Conservation (phyloP, 1,140 invertebrate species). For the Andricus grossulariae region DNA sequence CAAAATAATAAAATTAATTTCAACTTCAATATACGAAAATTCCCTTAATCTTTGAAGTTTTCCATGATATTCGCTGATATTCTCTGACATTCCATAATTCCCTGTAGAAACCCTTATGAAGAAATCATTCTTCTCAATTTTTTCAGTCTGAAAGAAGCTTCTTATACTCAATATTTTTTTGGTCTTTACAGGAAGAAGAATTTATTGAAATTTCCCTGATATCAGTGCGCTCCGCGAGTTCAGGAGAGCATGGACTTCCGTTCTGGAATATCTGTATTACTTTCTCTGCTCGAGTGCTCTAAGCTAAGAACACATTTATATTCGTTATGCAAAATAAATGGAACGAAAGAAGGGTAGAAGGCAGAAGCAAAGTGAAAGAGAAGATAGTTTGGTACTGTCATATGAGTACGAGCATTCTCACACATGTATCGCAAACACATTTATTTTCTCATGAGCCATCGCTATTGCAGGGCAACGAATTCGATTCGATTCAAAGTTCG, state of each 20-base stretch:
- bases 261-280: slow-evolving; percentile 47
- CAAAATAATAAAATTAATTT: too few relatives aligned
- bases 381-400: slow-evolving; percentile 15
- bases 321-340: slow-evolving; percentile 50
- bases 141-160: too few relatives aligned
- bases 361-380: slow-evolving; percentile 19
- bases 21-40: too few relatives aligned
- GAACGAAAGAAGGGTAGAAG: slow-evolving; percentile 33
- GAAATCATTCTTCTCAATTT: too few relatives aligned
- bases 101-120: too few relatives aligned
- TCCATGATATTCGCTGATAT: too few relatives aligned
- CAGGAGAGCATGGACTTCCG: slow-evolving; percentile 4
- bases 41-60: too few relatives aligned
- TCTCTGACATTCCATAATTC: too few relatives aligned
- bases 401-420: neutral
- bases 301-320: slow-evolving; percentile 39
- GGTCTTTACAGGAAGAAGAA: too few relatives aligned
- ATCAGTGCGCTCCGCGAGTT: too few relatives aligned
- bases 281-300: slow-evolving; percentile 47
- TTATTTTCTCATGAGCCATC: slow-evolving; percentile 41
- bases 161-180: too few relatives aligned
- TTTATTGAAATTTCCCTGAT: too few relatives aligned
- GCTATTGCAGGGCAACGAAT: slow-evolving; percentile 31
- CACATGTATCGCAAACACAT: slow-evolving; percentile 41
- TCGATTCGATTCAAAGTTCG: slow-evolving; percentile 45